Percentiles rank a stretch among this genome's conserved stretches.
Evolutionary conservation across 2,797 vertebrate genomes (phyloP).

Genomic region (Sebastes hubbsi): DNA sequence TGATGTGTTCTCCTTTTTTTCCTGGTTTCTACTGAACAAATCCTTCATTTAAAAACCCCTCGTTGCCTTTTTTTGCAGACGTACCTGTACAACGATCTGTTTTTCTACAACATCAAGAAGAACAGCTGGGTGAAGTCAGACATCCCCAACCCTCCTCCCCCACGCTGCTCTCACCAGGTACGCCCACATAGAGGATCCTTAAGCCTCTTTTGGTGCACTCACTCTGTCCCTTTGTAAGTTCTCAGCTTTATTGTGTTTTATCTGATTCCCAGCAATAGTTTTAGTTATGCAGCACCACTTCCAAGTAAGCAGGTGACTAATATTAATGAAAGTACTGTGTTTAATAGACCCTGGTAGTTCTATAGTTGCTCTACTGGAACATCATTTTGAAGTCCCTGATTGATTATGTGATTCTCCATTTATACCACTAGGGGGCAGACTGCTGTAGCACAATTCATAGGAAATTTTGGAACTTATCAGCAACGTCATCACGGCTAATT

Average conservation of each 20-base stretch:
- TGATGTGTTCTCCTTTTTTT: background rate
- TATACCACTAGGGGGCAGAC: slow-evolving; percentile 51
- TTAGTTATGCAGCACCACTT: fast-evolving
- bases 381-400: background rate
- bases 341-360: background rate
- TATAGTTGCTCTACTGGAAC: background rate
- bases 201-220: background rate
- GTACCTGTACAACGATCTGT: slow-evolving; percentile 92
- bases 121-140: slow-evolving; percentile 91
- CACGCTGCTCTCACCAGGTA: slow-evolving; percentile 96
- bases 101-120: slow-evolving; percentile 92
- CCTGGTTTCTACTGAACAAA: background rate
- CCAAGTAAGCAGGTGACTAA: background rate
- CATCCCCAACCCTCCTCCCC: slow-evolving; percentile 90
- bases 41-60: background rate
- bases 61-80: slow-evolving; percentile 79
- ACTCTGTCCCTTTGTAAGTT: background rate
- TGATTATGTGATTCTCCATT: background rate
- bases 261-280: background rate
- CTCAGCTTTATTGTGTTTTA: background rate
- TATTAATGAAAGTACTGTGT: background rate
- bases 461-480: background rate
- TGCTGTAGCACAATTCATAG: background rate
- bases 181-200: background rate
- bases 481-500: slow-evolving; percentile 10